A percentile compares a stretch with the other conserved stretches of the same genome.
Evolutionary conservation across 2,888 invertebrate genomes (phyloP).

Genomic region (Operophtera brumata): DNA sequence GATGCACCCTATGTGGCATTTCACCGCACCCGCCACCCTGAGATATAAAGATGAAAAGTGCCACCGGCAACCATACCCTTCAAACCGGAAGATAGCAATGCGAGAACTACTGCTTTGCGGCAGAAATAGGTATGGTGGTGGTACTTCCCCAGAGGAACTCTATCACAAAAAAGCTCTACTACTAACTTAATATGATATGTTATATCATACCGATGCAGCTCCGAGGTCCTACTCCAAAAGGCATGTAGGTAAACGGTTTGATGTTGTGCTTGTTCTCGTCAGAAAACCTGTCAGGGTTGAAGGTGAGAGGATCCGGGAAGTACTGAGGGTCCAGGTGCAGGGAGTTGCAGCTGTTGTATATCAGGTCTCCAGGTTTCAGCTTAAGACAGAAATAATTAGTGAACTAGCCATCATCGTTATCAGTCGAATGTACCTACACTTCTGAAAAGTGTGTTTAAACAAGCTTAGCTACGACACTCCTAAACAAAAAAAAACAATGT

Average conservation of each 20-base stretch:
- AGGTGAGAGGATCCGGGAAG: slow-evolving; percentile 49
- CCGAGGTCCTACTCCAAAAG: slow-evolving; percentile 78
- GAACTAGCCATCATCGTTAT: background rate
- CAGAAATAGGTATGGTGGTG: no score
- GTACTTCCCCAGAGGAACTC: no score
- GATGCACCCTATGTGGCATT: no score
- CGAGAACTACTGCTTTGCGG: no score
- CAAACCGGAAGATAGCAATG: no score
- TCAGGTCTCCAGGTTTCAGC: slow-evolving; percentile 47
- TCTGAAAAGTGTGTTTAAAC: background rate
- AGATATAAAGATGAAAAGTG: no score
- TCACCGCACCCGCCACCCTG: no score
- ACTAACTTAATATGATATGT: no score
- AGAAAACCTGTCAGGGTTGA: slow-evolving; percentile 69
- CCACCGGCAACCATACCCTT: no score
- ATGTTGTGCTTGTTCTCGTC: slow-evolving; percentile 66
- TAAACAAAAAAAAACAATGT: no score
- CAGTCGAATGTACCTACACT: background rate
- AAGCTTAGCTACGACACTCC: no score
- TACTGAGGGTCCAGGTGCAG: slow-evolving; percentile 50
- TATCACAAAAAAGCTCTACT: no score
- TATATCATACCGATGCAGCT: slow-evolving; percentile 77
- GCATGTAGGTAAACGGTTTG: slow-evolving; percentile 69
- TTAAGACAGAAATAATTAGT: slow-evolving; percentile 16
- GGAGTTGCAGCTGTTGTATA: slow-evolving; percentile 53